Percentiles rank a stretch among this genome's conserved stretches.
Evolutionary conservation across 2,113 vertebrate species (phyloP).

Genomic region (Scomber colias): DNA sequence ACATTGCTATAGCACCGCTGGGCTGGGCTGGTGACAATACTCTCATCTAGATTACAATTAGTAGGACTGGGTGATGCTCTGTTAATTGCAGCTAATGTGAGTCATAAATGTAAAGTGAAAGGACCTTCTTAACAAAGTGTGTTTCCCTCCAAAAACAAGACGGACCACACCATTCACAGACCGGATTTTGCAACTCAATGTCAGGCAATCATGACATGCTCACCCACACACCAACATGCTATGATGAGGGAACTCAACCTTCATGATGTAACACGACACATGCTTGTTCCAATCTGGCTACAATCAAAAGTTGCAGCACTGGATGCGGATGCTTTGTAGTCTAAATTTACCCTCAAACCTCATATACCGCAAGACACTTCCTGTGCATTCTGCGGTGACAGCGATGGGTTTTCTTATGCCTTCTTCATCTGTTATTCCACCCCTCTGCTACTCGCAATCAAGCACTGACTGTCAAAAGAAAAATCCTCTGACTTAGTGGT

Average conservation of each 20-base stretch:
- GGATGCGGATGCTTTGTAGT: constrained; percentile 41
- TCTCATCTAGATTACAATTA: constrained; percentile 55
- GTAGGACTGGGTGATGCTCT: constrained; percentile 11
- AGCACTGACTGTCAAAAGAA: constrained; percentile 25
- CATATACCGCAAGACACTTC: constrained; percentile 63
- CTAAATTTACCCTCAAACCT: constrained; percentile 67
- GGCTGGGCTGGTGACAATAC: constrained; percentile 53
- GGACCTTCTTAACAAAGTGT: constrained; percentile 19
- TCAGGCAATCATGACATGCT: constrained; percentile 20
- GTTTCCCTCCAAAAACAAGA: constrained; percentile 68
- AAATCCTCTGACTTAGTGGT: constrained; percentile 24
- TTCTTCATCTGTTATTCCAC: constrained; percentile 8
- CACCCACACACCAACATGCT: constrained; percentile 18
- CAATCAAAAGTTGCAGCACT: constrained; percentile 37
- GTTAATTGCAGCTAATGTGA: constrained; percentile 66
- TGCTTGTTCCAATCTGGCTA: constrained; percentile 40
- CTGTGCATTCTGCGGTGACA: constrained; percentile 50
- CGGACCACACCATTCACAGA: constrained; percentile 36
- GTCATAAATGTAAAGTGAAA: constrained; percentile 70
- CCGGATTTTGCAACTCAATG: constrained; percentile 28
- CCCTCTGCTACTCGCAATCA: constrained; percentile 39
- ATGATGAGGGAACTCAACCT: constrained; percentile 30
- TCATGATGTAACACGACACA: constrained; percentile 10
- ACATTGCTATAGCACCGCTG: constrained; percentile 37
- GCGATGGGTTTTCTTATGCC: constrained; percentile 16